Conservation (phyloP, 2,888 invertebrate genomes). For the Ectemnius cavifrons region DNA sequence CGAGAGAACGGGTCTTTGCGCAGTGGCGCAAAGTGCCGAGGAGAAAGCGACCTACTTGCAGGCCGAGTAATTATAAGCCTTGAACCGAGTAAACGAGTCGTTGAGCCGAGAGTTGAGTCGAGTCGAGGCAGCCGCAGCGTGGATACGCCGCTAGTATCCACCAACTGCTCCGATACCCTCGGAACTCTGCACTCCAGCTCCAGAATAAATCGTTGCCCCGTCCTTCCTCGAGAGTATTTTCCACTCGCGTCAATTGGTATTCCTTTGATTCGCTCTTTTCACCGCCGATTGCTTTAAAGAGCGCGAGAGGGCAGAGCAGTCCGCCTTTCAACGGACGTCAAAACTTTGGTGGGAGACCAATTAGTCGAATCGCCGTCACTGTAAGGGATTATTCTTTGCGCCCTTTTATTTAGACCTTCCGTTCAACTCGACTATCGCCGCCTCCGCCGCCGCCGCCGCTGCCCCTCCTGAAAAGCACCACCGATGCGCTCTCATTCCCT, state of each 20-base stretch:
- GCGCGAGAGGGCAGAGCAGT: too few species aligned
- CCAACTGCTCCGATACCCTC: constrained; percentile 1
- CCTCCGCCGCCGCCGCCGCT: too few species aligned
- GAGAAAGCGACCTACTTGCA: constrained; percentile 77
- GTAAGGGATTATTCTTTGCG: too few species aligned
- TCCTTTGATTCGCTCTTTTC: constrained; percentile 7
- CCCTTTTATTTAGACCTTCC: too few species aligned
- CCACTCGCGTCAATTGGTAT: background rate
- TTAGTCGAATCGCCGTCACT: too few species aligned
- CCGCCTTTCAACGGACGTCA: too few species aligned
- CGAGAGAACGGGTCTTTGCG: constrained; percentile 43
- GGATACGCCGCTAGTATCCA: background rate
- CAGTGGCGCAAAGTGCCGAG: constrained; percentile 68
- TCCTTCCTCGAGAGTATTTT: background rate
- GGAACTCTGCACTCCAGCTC: too few species aligned
- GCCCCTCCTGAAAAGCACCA: too few species aligned
- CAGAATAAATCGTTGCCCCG: too few species aligned
- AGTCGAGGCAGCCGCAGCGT: constrained; percentile 14
- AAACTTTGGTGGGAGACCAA: too few species aligned
- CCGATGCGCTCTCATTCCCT: too few species aligned
- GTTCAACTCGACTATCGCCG: too few species aligned
- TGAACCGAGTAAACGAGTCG: constrained; percentile 73
- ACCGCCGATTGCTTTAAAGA: background rate
- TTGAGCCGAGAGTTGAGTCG: constrained; percentile 49
- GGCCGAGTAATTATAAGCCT: constrained; percentile 76